Evolutionary conservation across 2,888 invertebrate genomes (phyloP).

Genomic region (Lepidonotus clava): DNA sequence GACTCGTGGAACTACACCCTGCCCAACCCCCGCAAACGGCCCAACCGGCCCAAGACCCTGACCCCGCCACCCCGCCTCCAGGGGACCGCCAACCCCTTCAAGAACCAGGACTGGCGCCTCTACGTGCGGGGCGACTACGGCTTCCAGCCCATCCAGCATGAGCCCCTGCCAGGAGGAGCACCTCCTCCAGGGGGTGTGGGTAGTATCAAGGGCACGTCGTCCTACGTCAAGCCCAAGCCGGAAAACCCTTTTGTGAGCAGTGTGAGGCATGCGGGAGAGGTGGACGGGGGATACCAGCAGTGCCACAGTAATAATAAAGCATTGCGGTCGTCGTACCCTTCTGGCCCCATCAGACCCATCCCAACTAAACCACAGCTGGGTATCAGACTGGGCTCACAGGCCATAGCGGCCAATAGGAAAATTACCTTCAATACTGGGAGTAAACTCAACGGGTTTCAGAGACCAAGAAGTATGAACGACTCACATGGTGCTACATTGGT

Average conservation of each 20-base stretch:
- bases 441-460: constrained; percentile 10
- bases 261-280: background rate
- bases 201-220: background rate
- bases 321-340: background rate
- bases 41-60: constrained; percentile 17
- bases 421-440: background rate
- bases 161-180: too few relatives aligned
- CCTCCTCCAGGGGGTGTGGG: background rate
- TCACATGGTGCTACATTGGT: background rate
- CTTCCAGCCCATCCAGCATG: background rate
- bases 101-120: constrained; percentile 32
- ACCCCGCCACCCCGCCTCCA: constrained; percentile 26
- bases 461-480: constrained; percentile 9
- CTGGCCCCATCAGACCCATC: background rate
- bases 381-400: background rate
- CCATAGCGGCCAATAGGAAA: background rate
- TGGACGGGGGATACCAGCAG: background rate
- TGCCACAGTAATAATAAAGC: background rate
- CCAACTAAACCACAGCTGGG: constrained; percentile 31
- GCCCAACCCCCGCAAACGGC: constrained; percentile 10
- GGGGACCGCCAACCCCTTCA: background rate
- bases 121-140: constrained; percentile 7
- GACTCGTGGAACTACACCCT: constrained; percentile 33
- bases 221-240: constrained; percentile 24
- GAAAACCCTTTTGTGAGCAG: background rate